phyloP scores from a whole-genome alignment of 2,888 invertebrate species.

The Nudaria mundana region DNA sequence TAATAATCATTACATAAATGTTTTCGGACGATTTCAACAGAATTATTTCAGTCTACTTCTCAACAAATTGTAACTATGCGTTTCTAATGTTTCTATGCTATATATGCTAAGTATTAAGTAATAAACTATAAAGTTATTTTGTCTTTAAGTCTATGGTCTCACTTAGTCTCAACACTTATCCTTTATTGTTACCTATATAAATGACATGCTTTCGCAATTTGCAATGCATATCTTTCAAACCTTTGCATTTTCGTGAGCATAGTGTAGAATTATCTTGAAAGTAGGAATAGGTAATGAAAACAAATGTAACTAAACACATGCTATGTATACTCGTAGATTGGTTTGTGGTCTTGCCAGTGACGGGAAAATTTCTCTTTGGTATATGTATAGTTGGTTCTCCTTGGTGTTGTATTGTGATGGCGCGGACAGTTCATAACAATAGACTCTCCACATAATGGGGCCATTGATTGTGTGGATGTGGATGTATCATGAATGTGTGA shows the following conservation, averaged over 20 bases:
- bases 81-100: too few species aligned
- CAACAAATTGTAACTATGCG: too few species aligned
- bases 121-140: slow-evolving; percentile 38
- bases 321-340: slow-evolving; percentile 24
- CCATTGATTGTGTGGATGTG: slow-evolving; percentile 71
- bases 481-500: slow-evolving; percentile 55
- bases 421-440: slow-evolving; percentile 73
- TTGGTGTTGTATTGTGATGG: slow-evolving; percentile 67
- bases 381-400: slow-evolving; percentile 55
- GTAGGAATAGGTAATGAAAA: too few species aligned
- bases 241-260: slow-evolving; percentile 45
- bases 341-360: slow-evolving; percentile 35
- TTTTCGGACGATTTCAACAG: too few species aligned
- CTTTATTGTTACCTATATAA: too few species aligned
- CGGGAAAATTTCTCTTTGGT: slow-evolving; percentile 58
- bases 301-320: slow-evolving; percentile 20
- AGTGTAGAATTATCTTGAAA: too few species aligned
- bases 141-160: too few species aligned
- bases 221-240: slow-evolving; percentile 48
- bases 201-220: slow-evolving; percentile 42
- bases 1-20: too few species aligned
- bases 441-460: slow-evolving; percentile 72
- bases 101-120: too few species aligned
- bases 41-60: too few species aligned
- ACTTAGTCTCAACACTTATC: too few species aligned